Conservation (phyloP, 2,888 invertebrate species). For the Aphodius granarius region DNA sequence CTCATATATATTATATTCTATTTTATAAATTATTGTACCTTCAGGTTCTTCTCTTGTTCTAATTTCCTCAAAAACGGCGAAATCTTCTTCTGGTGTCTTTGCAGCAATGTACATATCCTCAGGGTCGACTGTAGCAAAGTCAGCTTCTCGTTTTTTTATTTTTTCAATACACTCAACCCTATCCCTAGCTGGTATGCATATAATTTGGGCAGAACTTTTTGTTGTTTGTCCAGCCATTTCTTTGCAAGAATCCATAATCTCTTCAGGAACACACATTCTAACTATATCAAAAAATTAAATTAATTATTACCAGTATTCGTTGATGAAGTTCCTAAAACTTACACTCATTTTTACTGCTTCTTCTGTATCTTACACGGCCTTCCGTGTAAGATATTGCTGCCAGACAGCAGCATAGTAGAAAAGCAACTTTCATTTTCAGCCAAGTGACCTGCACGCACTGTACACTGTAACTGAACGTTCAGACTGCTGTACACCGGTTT, state of each 20-base stretch:
- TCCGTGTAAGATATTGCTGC: slow-evolving; percentile 21
- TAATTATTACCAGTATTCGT: slow-evolving; percentile 22
- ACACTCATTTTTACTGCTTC: slow-evolving; percentile 34
- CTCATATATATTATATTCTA: not conserved
- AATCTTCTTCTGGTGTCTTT: slow-evolving; percentile 71
- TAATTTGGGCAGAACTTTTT: slow-evolving; percentile 60
- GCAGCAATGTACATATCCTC: slow-evolving; percentile 87
- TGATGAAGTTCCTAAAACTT: slow-evolving; percentile 21
- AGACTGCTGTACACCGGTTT: not conserved
- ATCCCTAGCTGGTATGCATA: slow-evolving; percentile 73
- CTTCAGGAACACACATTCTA: slow-evolving; percentile 75
- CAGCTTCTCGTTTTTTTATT: slow-evolving; percentile 76
- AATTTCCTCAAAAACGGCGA: slow-evolving; percentile 75
- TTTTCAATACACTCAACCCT: slow-evolving; percentile 76
- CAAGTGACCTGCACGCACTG: not conserved
- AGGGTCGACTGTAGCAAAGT: slow-evolving; percentile 81
- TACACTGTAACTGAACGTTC: not conserved
- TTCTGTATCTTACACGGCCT: slow-evolving; percentile 24
- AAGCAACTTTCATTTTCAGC: slow-evolving; percentile 19
- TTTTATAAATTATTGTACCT: slow-evolving; percentile 60
- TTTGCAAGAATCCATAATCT: slow-evolving; percentile 64
- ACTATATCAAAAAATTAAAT: slow-evolving; percentile 53
- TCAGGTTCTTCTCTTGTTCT: slow-evolving; percentile 76
- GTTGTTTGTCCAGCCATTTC: slow-evolving; percentile 67
- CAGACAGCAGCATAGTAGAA: slow-evolving; percentile 14